A percentile compares a stretch with the other conserved stretches of the same genome.
Conservation (phyloP, 2,888 invertebrate genomes). For the Rhimphoctona megacephalus region DNA sequence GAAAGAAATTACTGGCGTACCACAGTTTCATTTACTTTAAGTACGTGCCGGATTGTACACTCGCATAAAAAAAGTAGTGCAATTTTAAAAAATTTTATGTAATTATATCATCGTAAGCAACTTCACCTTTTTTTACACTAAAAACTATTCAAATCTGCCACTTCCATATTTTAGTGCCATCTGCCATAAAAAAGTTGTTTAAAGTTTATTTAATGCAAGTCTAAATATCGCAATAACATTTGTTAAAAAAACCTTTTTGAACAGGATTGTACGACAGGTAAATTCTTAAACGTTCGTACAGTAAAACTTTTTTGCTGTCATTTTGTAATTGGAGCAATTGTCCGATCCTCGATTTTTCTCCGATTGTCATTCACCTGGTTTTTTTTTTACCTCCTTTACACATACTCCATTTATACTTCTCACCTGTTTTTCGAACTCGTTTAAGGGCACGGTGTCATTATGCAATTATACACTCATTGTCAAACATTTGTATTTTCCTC, state of each 20-base stretch:
- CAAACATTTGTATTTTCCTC: neutral
- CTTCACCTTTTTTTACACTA: neutral
- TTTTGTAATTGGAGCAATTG: slow-evolving; percentile 56
- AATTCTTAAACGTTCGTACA: slow-evolving; percentile 19
- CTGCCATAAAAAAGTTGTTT: neutral
- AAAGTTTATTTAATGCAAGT: neutral
- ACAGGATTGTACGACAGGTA: slow-evolving; percentile 1
- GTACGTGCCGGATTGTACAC: slow-evolving; percentile 31
- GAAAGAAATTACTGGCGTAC: slow-evolving; percentile 43
- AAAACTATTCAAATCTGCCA: neutral
- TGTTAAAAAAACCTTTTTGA: neutral
- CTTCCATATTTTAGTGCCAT: neutral
- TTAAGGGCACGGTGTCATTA: neutral
- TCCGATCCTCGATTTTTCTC: slow-evolving; percentile 3
- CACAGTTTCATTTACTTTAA: slow-evolving; percentile 45
- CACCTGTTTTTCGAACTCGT: slow-evolving; percentile 1
- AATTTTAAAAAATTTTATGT: neutral
- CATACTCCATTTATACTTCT: neutral
- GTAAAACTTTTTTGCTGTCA: slow-evolving; percentile 13
- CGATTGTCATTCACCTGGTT: slow-evolving; percentile 22
- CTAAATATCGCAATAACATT: neutral
- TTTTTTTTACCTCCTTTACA: neutral
- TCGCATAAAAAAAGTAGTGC: slow-evolving; percentile 4
- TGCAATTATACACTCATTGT: neutral
- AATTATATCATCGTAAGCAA: neutral